Conservation (phyloP, 2,797 vertebrate species). For the Cossypha niveicapilla region DNA sequence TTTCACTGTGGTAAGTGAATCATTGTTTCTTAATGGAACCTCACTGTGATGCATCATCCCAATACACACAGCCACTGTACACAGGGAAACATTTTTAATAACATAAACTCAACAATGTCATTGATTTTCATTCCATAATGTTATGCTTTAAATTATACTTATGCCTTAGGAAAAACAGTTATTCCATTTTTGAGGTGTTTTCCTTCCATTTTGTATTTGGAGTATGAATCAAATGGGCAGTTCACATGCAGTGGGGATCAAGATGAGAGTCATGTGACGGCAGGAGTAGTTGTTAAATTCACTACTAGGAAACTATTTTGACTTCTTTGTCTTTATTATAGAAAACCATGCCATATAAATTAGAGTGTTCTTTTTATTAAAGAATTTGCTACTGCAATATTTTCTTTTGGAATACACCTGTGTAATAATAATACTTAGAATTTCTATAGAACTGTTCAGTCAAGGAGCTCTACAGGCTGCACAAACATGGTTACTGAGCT, state of each 20-base stretch:
- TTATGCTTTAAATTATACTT: conserved; percentile 6
- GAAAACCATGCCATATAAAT: neutral
- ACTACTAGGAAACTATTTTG: neutral
- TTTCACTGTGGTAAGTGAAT: conserved; percentile 29
- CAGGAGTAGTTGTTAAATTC: neutral
- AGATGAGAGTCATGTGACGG: neutral
- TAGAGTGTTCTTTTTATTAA: neutral
- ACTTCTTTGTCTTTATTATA: neutral
- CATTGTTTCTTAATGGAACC: conserved; percentile 49
- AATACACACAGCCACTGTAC: neutral
- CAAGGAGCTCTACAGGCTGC: neutral
- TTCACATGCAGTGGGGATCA: neutral
- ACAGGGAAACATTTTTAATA: conserved; percentile 20
- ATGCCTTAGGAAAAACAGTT: neutral
- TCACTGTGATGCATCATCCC: neutral
- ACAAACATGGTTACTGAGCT: neutral
- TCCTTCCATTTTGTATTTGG: neutral
- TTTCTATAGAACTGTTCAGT: neutral
- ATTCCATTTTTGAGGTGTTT: neutral
- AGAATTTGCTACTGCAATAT: neutral
- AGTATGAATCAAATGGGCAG: neutral
- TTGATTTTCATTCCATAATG: conserved; percentile 8
- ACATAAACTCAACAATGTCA: neutral
- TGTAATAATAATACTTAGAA: neutral
- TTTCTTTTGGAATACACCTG: neutral